These are phyloP conservation scores for Pseudoatta argentina DNA, from an alignment of 1,140 invertebrate genomes.

Conservation along the genomic window DNA sequence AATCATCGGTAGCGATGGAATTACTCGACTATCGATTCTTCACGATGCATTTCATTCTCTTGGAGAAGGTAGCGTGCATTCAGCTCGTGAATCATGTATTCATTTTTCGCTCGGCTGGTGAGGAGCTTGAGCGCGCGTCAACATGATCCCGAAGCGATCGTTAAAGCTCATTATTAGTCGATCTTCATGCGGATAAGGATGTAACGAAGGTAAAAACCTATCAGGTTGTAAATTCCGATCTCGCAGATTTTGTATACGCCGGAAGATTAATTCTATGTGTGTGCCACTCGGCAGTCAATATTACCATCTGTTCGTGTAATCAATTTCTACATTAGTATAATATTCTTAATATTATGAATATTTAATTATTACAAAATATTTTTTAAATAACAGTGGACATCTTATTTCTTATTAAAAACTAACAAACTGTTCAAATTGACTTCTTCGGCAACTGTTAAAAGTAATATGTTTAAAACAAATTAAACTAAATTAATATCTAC, in stretches of 20 bases:
- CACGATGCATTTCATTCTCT: slow-evolving; percentile 52
- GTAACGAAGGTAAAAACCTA: slow-evolving; percentile 73
- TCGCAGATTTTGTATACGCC: slow-evolving; percentile 8
- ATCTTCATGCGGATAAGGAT: slow-evolving; percentile 76
- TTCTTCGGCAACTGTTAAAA: background rate
- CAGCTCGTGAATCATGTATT: slow-evolving; percentile 81
- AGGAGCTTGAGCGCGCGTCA: slow-evolving; percentile 76
- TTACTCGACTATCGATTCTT: slow-evolving; percentile 65
- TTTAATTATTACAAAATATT: slow-evolving; percentile 6
- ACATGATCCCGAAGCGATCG: slow-evolving; percentile 78
- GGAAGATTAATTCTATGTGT: slow-evolving; percentile 2
- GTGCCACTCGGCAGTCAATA: background rate
- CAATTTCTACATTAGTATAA: slow-evolving; percentile 2
- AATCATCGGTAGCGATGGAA: slow-evolving; percentile 44
- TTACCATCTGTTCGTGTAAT: background rate
- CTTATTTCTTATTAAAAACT: background rate
- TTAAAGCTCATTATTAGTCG: slow-evolving; percentile 82
- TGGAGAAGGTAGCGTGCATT: slow-evolving; percentile 76
- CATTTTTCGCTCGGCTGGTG: slow-evolving; percentile 79
- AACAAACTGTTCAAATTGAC: background rate
- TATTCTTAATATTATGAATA: background rate
- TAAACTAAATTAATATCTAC: background rate
- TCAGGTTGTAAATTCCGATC: slow-evolving; percentile 72
- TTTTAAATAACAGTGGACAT: background rate
- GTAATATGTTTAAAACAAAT: background rate